phyloP scores from a whole-genome alignment of 2,797 vertebrate genomes.

The Furcifer pardalis region DNA sequence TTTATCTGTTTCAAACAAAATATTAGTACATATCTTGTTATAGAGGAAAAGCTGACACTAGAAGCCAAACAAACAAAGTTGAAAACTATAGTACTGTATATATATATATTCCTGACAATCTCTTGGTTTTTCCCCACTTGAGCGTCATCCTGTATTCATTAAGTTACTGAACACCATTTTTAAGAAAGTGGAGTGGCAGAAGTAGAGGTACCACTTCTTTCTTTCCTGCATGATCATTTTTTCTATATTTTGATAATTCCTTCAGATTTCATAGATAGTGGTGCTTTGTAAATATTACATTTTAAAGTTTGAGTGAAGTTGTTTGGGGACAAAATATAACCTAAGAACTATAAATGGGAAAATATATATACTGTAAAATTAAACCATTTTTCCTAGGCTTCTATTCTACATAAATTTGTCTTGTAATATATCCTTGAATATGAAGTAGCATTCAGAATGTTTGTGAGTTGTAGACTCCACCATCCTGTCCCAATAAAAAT shows the following conservation, averaged over 20 bases:
- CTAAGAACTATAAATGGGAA: not conserved
- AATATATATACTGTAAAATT: not conserved
- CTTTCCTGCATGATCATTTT: not conserved
- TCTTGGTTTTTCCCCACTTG: not conserved
- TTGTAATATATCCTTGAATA: not conserved
- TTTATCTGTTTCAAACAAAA: conserved; percentile 93
- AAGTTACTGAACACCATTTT: not conserved
- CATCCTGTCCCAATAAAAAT: not conserved
- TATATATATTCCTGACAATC: not conserved
- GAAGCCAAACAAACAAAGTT: conserved; percentile 3
- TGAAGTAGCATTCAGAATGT: not conserved
- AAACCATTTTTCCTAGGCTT: not conserved
- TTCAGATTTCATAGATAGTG: not conserved
- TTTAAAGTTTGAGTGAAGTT: not conserved
- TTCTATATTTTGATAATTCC: not conserved
- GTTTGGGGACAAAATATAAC: not conserved
- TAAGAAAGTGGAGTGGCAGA: not conserved
- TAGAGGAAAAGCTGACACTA: conserved; percentile 20
- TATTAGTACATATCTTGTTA: conserved; percentile 73
- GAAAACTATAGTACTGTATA: not conserved
- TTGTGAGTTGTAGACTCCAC: not conserved
- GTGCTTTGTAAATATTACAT: not conserved
- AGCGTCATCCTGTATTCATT: not conserved
- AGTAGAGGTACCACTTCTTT: not conserved
- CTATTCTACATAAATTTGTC: not conserved